A percentile compares a stretch with the other conserved stretches of the same genome.
Conservation (phyloP, 92 coral and sea anemone genomes). For the Heteractis magnifica region DNA sequence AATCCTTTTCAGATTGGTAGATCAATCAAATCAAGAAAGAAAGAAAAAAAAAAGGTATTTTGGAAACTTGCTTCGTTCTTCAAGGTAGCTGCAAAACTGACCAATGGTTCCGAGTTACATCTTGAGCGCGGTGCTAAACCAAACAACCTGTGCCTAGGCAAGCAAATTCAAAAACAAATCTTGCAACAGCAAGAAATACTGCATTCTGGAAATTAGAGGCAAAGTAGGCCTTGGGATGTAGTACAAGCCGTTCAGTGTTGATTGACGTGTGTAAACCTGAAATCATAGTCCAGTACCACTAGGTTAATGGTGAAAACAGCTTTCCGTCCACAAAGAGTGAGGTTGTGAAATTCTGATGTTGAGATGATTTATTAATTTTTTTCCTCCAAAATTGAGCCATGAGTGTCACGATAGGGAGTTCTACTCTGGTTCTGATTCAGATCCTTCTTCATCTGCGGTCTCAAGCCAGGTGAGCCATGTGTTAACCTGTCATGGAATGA, state of each 20-base stretch:
- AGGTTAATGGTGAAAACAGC: constrained; percentile 3
- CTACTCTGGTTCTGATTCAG: constrained; percentile 98
- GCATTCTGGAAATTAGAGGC: too few species aligned
- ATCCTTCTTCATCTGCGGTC: constrained; percentile 97
- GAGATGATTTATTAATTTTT: constrained; percentile 10
- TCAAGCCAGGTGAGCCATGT: constrained; percentile 99
- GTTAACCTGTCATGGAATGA: constrained; percentile 68
- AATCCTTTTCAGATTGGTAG: too few species aligned
- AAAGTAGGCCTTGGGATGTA: too few species aligned
- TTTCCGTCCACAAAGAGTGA: constrained; percentile 11
- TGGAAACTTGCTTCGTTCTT: too few species aligned
- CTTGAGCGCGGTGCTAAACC: too few species aligned
- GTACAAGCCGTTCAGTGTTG: background rate
- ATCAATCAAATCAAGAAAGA: too few species aligned
- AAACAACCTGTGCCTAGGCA: too few species aligned
- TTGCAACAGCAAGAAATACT: too few species aligned
- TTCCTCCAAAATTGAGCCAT: constrained; percentile 12
- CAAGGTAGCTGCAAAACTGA: too few species aligned
- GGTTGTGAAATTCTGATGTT: constrained; percentile 14
- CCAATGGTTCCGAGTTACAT: too few species aligned
- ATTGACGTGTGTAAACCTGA: background rate
- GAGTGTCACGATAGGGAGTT: constrained; percentile 14
- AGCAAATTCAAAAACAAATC: too few species aligned
- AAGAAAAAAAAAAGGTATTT: too few species aligned
- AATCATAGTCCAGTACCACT: background rate